Conservation (phyloP, 1,140 invertebrate species). For the Drosophila albomicans region DNA sequence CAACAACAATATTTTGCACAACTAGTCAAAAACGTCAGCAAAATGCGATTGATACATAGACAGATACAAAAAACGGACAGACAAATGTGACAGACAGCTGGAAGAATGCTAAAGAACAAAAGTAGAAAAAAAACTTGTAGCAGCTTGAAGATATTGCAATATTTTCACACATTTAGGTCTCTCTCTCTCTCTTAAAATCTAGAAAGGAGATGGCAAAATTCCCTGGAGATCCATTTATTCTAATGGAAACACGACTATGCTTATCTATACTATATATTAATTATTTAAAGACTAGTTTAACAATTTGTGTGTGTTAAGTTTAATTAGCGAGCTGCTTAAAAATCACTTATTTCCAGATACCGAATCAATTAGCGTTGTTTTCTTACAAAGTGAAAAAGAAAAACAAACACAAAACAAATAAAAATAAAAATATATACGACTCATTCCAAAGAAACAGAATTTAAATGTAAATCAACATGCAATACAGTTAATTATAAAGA, state of each 20-base stretch:
- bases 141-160: neutral
- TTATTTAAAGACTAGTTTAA: constrained; percentile 10
- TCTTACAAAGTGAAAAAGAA: constrained; percentile 18
- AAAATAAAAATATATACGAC: constrained; percentile 72
- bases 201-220: neutral
- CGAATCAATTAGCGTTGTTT: constrained; percentile 18
- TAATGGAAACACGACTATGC: constrained; percentile 7
- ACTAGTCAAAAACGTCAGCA: constrained; percentile 67
- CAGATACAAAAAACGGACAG: constrained; percentile 13
- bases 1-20: constrained; percentile 65
- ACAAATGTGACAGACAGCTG: constrained; percentile 42
- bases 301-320: neutral
- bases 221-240: neutral
- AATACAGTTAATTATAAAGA: constrained; percentile 39
- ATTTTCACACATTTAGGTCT: neutral
- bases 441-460: constrained; percentile 84
- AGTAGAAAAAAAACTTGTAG: neutral
- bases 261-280: neutral
- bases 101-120: constrained; percentile 53
- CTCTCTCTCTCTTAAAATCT: neutral
- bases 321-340: constrained; percentile 63
- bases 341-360: constrained; percentile 72
- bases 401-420: constrained; percentile 34
- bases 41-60: constrained; percentile 29
- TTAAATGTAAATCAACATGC: constrained; percentile 67